Evolutionary conservation across 2,113 vertebrate genomes (phyloP).

Genomic region (Micromys minutus): DNA sequence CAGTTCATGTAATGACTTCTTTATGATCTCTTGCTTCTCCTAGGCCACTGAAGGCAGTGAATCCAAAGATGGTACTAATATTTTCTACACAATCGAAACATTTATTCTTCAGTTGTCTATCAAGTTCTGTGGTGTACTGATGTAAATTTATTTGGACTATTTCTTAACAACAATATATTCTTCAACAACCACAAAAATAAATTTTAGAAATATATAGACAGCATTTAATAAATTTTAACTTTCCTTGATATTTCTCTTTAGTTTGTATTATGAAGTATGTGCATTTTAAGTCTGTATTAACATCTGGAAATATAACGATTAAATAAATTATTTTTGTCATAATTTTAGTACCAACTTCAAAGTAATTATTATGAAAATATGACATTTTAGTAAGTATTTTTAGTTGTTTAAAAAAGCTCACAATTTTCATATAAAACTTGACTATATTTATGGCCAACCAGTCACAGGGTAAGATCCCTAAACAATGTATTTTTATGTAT

Average conservation of each 20-base stretch:
- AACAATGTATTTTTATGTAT: neutral
- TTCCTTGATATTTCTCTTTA: neutral
- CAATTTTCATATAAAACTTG: neutral
- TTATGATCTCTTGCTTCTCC: neutral
- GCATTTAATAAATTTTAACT: neutral
- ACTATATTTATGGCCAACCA: neutral
- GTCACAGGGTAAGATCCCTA: neutral
- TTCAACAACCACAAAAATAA: constrained; percentile 13
- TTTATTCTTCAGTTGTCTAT: constrained; percentile 49
- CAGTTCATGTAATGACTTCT: neutral
- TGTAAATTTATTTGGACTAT: constrained; percentile 23
- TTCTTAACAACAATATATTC: neutral
- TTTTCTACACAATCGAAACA: neutral
- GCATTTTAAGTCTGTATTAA: neutral
- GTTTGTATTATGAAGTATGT: constrained; percentile 31
- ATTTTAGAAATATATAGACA: neutral
- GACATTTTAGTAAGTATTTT: neutral
- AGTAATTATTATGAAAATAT: neutral
- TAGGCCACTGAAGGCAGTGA: neutral
- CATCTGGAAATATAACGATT: neutral
- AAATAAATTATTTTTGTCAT: neutral
- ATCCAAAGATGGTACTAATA: neutral
- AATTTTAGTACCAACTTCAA: neutral
- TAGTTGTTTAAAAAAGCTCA: neutral
- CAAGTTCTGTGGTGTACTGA: constrained; percentile 27